Conservation (phyloP, 1,140 invertebrate species). For the Monomorium pharaonis region DNA sequence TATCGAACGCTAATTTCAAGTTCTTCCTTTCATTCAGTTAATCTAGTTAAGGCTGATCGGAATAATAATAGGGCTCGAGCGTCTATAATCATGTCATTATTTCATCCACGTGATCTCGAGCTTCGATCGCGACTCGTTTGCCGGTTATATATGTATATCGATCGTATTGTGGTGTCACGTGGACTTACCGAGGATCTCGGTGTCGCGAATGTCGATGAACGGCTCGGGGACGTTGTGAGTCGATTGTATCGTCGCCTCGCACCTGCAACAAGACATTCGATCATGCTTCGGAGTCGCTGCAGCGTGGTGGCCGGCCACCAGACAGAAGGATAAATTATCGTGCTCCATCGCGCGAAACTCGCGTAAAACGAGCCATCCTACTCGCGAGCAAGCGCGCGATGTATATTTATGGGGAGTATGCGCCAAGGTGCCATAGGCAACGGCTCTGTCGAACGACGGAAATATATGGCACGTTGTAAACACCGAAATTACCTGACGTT, state of each 20-base stretch:
- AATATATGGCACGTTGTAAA: slow-evolving; percentile 45
- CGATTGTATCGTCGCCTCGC: slow-evolving; percentile 76
- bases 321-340: slow-evolving; percentile 36
- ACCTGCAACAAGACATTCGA: slow-evolving; percentile 74
- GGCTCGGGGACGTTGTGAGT: slow-evolving; percentile 65
- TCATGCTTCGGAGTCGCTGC: slow-evolving; percentile 8
- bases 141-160: slow-evolving; percentile 34
- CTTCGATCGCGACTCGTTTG: background rate
- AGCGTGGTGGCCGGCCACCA: background rate
- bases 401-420: slow-evolving; percentile 10
- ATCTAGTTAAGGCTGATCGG: background rate
- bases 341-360: slow-evolving; percentile 21
- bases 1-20: background rate
- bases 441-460: slow-evolving; percentile 27
- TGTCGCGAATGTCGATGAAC: slow-evolving; percentile 72
- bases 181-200: slow-evolving; percentile 81
- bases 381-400: background rate
- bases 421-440: slow-evolving; percentile 9
- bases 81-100: background rate
- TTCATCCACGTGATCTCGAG: background rate
- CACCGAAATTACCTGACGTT: slow-evolving; percentile 80
- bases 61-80: background rate
- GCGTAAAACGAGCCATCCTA: slow-evolving; percentile 16
- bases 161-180: slow-evolving; percentile 20
- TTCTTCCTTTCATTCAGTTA: background rate